Evolutionary conservation across 2,888 invertebrate genomes (phyloP).

Genomic region (Hartigia nigra): DNA sequence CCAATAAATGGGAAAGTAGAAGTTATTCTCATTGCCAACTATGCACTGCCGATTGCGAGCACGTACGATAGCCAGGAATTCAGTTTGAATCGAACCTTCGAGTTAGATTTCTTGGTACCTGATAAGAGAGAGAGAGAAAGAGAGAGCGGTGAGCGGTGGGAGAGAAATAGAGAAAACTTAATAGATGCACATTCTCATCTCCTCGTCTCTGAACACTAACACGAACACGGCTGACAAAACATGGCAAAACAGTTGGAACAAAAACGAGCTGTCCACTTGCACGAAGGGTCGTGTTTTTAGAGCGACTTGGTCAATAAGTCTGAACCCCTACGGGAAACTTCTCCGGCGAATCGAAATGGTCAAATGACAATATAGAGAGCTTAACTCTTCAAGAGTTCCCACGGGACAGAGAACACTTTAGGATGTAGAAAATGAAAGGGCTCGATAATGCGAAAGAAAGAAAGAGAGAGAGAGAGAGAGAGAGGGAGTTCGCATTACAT

Average conservation of each 20-base stretch:
- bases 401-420: not conserved
- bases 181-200: not conserved
- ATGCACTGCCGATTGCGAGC: not conserved
- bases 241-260: conserved; percentile 48
- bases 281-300: conserved; percentile 53
- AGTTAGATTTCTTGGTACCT: not conserved
- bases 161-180: not conserved
- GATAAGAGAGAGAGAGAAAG: not conserved
- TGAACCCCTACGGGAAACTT: conserved; percentile 7
- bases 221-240: conserved; percentile 47
- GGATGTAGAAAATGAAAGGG: not conserved
- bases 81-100: not conserved
- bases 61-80: not conserved
- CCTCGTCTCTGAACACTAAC: not conserved
- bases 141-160: too few species aligned
- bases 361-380: conserved; percentile 5
- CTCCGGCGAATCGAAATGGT: conserved; percentile 11
- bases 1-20: not conserved
- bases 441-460: not conserved
- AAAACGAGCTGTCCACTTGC: conserved; percentile 26
- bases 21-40: not conserved
- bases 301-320: conserved; percentile 46
- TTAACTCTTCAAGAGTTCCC: not conserved
- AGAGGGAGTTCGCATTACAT: too few species aligned
- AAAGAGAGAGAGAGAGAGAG: too few species aligned